phyloP scores from a whole-genome alignment of 2,113 vertebrate genomes.

The Bubo scandiacus region DNA sequence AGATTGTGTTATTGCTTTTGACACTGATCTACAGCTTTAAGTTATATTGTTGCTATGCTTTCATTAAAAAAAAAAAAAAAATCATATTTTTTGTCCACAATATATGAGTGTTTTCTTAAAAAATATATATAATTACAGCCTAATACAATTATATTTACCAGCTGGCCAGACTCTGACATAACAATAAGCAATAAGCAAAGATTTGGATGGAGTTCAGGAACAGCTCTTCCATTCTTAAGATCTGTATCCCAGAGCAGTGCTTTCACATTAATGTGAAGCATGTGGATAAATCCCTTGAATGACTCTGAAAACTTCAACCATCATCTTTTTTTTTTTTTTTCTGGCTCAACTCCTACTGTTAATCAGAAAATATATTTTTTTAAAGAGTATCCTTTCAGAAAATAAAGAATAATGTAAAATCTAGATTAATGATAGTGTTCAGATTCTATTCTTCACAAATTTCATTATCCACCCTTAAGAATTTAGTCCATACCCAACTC shows the following conservation, averaged over 20 bases:
- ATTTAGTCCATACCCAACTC: background rate
- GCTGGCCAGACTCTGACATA: background rate
- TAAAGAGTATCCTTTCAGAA: background rate
- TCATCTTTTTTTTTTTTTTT: background rate
- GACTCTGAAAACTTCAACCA: background rate
- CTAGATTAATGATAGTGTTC: background rate
- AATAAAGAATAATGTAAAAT: background rate
- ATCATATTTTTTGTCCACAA: too few species aligned
- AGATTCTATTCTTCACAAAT: background rate
- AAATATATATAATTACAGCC: background rate
- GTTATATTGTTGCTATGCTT: too few species aligned
- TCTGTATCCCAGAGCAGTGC: conserved; percentile 26
- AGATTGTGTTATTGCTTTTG: too few species aligned
- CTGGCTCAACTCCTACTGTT: background rate
- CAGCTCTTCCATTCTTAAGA: conserved; percentile 41
- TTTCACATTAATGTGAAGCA: conserved; percentile 48
- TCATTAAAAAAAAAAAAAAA: too few species aligned
- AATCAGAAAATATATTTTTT: background rate
- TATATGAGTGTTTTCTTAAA: too few species aligned
- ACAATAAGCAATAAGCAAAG: background rate
- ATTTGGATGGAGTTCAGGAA: conserved; percentile 44
- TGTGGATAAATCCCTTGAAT: conserved; percentile 40
- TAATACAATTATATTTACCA: background rate
- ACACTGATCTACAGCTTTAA: too few species aligned
- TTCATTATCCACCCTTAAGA: background rate